A percentile compares a stretch with the other conserved stretches of the same genome.
Evolutionary conservation across 2,113 vertebrate genomes (phyloP).

Genomic region (Caranx ignobilis): DNA sequence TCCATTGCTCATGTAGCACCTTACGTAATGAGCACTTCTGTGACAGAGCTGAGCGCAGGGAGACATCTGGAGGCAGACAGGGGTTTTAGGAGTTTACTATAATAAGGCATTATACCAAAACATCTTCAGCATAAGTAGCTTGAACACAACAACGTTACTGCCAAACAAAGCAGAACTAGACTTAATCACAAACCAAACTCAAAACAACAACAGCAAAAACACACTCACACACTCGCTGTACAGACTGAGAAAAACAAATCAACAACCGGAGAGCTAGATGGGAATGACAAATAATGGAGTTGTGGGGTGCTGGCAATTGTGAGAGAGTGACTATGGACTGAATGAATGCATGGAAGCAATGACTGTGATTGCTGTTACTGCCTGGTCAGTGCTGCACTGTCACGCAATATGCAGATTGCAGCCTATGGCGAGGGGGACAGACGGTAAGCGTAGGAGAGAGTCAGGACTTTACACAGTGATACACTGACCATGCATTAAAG

Average conservation of each 20-base stretch:
- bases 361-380: constrained; percentile 21
- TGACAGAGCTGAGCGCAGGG: neutral
- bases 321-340: constrained; percentile 8
- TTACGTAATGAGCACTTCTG: neutral
- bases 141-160: neutral
- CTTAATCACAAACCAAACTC: constrained; percentile 16
- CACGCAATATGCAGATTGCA: constrained; percentile 25
- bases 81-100: constrained; percentile 21
- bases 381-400: constrained; percentile 1
- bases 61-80: constrained; percentile 29
- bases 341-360: constrained; percentile 19
- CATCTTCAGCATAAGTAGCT: constrained; percentile 19
- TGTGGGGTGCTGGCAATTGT: constrained; percentile 9
- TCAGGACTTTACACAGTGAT: neutral
- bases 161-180: constrained; percentile 31
- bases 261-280: constrained; percentile 8
- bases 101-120: constrained; percentile 29
- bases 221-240: neutral
- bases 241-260: constrained; percentile 6
- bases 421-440: constrained; percentile 10
- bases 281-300: constrained; percentile 4
- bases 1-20: neutral
- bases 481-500: constrained; percentile 1
- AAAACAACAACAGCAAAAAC: constrained; percentile 14
- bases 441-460: neutral